Evolutionary conservation across 2,888 invertebrate genomes (phyloP), one percentile per base, ranked within the genome.

Genomic region (Fragum fragum): DNA sequence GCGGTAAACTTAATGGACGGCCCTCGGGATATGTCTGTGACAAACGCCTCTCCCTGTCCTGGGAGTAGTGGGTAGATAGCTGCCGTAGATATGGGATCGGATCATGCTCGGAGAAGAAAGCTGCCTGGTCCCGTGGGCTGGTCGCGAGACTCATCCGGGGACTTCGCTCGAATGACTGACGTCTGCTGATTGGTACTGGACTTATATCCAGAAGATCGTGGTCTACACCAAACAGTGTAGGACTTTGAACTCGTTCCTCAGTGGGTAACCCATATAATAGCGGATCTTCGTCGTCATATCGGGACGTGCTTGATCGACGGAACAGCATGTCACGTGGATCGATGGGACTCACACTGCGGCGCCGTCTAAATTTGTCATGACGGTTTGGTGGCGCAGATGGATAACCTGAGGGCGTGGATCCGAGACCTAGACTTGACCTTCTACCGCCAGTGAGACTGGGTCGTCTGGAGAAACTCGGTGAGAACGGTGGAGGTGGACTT

Each of bases 81-180:
- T 83, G 83, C 68, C 83, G 61, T 21, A 85, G 36, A 73, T 85
- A 87, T 18, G 87, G 87, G 29, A 90, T 86, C 1, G 91, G 87
- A 52, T 92, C 92, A 3, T 89, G 80, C 53, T 92, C 92, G 0
- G 92, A 87, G 87, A 92, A 92, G 84, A 92, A 92, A 29, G 87
- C 85, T 28, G 86, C 81, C 5, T 89, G 84, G 2, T 89, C 90
- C 0, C 92, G 73, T 2, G 92, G 92, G 63, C 89, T 90, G 6
- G 90, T 88, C 9, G 91, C 85, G 16, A 90, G 77, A 76, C 91
- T 90, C 70, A 92, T 90, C 21, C 90, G 87, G 0, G 92, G 92
- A 83, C 92, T 92, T 18, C 91, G 79, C 74, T 88, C 84, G n/a
- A 77, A 77, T 0, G 89, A 87, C 73, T 91, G 91, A 3, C 91